Percentiles rank a stretch among this genome's conserved stretches.
phyloP scores from a whole-genome alignment of 2,888 invertebrate genomes.

The Conistra vaccinii region DNA sequence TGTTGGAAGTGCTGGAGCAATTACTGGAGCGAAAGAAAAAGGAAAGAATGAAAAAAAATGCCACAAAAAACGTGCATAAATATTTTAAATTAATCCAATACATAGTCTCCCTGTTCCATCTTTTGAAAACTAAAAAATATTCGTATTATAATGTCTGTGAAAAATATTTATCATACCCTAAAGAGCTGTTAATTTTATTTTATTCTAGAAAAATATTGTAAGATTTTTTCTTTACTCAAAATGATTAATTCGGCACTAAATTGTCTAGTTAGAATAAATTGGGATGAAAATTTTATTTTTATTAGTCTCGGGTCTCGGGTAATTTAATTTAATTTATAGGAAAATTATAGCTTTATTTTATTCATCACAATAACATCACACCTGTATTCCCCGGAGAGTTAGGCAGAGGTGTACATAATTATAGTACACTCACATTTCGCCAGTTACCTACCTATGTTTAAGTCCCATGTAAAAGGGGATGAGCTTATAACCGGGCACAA shows the following conservation, averaged over 20 bases:
- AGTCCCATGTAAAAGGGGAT: too few relatives aligned
- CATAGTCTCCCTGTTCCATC: neutral
- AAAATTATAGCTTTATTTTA: neutral
- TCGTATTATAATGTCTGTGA: neutral
- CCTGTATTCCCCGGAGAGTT: too few relatives aligned
- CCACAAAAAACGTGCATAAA: too few relatives aligned
- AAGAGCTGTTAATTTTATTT: neutral
- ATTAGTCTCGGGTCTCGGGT: neutral
- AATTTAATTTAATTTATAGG: conserved; percentile 7
- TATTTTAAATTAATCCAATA: neutral
- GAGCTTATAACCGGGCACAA: too few relatives aligned
- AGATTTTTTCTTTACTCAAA: neutral
- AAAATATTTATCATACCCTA: conserved; percentile 16
- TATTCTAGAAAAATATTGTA: neutral
- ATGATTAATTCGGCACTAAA: conserved; percentile 1
- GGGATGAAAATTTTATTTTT: conserved; percentile 4
- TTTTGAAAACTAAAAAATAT: neutral
- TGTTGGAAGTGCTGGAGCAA: too few relatives aligned
- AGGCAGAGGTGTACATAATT: too few relatives aligned
- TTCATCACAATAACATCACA: too few relatives aligned
- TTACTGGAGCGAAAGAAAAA: too few relatives aligned
- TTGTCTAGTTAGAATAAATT: conserved; percentile 1
- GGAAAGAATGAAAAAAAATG: too few relatives aligned
- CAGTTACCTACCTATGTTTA: too few relatives aligned
- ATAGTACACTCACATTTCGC: too few relatives aligned